phyloP scores from a whole-genome alignment of 1,140 invertebrate genomes.

The Lerema accius region DNA sequence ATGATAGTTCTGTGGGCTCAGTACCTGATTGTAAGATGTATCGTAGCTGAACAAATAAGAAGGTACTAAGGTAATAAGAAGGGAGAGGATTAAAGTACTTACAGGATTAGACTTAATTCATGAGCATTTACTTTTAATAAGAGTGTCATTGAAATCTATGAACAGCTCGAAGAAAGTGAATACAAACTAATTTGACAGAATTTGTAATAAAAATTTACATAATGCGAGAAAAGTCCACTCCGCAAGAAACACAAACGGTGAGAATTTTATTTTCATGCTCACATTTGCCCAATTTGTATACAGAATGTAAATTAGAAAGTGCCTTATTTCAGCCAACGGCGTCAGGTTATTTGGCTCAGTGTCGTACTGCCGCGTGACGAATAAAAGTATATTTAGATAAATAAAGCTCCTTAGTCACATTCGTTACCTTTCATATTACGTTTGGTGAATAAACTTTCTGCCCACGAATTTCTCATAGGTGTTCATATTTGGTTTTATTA shows the following conservation, averaged over 20 bases:
- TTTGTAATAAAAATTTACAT: conserved; percentile 74
- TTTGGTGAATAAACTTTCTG: conserved; percentile 51
- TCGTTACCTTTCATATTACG: conserved; percentile 57
- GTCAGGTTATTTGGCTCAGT: conserved; percentile 72
- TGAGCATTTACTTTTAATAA: too few species aligned
- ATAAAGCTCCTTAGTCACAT: conserved; percentile 59
- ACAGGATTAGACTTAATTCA: too few species aligned
- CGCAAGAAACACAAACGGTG: conserved; percentile 67
- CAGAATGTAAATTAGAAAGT: conserved; percentile 79
- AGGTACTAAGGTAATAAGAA: too few species aligned
- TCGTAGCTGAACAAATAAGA: too few species aligned
- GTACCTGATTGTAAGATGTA: too few species aligned
- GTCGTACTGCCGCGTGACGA: conserved; percentile 63
- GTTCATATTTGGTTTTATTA: background rate
- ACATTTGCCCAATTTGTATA: conserved; percentile 78
- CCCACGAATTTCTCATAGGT: conserved; percentile 28
- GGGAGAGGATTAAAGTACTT: too few species aligned
- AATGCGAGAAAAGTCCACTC: conserved; percentile 65
- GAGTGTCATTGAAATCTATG: conserved; percentile 32
- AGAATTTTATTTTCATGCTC: conserved; percentile 77
- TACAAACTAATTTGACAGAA: conserved; percentile 68
- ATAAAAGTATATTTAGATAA: conserved; percentile 65
- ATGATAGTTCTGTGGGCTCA: too few species aligned
- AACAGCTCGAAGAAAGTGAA: conserved; percentile 48
- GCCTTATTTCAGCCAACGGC: conserved; percentile 68